phyloP scores from a whole-genome alignment of 2,797 vertebrate genomes.

The Cuculus canorus region DNA sequence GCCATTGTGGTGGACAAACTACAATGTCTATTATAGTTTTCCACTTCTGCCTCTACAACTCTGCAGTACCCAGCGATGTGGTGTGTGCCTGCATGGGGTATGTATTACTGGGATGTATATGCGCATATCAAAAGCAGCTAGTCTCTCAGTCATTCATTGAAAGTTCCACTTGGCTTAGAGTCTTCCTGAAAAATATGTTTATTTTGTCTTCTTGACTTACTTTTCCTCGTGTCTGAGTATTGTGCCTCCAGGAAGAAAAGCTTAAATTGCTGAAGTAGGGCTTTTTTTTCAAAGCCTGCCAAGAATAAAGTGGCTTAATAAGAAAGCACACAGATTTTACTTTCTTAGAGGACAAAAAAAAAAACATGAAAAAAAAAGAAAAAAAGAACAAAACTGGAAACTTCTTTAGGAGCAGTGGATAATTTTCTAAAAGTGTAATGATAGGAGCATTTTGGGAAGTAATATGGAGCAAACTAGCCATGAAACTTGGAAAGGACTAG shows the following conservation, averaged over 20 bases:
- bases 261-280: conserved; percentile 71
- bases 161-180: conserved; percentile 71
- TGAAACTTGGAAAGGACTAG: background rate
- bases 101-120: conserved; percentile 18
- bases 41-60: background rate
- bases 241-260: conserved; percentile 82
- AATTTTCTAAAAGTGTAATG: background rate
- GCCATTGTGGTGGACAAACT: background rate
- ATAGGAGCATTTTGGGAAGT: background rate
- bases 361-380: background rate
- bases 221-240: conserved; percentile 79
- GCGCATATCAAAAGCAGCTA: conserved; percentile 47
- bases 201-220: conserved; percentile 83
- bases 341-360: conserved; percentile 27
- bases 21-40: background rate
- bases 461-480: background rate
- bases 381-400: conserved; percentile 13
- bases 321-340: conserved; percentile 63
- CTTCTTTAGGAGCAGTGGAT: conserved; percentile 9
- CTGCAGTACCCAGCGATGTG: background rate
- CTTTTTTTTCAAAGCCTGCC: conserved; percentile 72
- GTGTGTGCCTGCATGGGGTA: background rate
- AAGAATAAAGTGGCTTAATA: conserved; percentile 79
- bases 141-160: conserved; percentile 62
- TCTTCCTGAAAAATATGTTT: conserved; percentile 77